Conservation (phyloP, 2,797 vertebrate species). For the Epinephelus malabaricus region DNA sequence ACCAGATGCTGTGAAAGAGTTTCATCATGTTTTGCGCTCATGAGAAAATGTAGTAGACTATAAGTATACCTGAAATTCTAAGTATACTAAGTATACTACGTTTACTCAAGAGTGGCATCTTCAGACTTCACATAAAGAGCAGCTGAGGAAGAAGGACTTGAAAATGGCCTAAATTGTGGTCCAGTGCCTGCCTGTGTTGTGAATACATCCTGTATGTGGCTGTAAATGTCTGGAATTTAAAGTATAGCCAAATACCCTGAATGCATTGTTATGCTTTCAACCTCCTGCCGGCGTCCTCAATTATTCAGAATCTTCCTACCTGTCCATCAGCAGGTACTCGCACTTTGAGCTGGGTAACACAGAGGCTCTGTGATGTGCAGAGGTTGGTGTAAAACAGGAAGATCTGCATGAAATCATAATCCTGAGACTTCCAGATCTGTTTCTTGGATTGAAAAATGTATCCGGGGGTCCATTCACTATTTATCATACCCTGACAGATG, state of each 20-base stretch:
- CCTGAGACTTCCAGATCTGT: constrained; percentile 37
- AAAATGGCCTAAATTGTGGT: constrained; percentile 13
- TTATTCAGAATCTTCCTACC: constrained; percentile 72
- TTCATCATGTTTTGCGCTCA: constrained; percentile 50
- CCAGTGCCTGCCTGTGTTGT: constrained; percentile 2
- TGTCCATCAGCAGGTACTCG: constrained; percentile 65
- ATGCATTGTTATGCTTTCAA: constrained; percentile 73
- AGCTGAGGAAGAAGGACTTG: constrained; percentile 8
- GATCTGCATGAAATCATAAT: constrained; percentile 66
- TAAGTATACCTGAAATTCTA: constrained; percentile 82
- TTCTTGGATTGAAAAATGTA: constrained; percentile 45
- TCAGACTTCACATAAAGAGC: constrained; percentile 19
- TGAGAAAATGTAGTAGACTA: constrained; percentile 88
- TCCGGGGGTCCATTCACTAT: constrained; percentile 63
- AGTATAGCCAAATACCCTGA: constrained; percentile 54
- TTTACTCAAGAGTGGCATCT: constrained; percentile 80
- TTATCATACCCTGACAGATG: constrained; percentile 54
- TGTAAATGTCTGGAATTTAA: constrained; percentile 61
- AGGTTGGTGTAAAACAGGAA: constrained; percentile 37
- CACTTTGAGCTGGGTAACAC: constrained; percentile 47
- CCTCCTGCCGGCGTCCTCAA: constrained; percentile 61
- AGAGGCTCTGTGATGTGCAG: constrained; percentile 35
- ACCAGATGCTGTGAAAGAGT: constrained; percentile 14
- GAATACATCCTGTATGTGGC: constrained; percentile 24
- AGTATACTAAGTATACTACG: constrained; percentile 89